Evolutionary conservation across 1,140 invertebrate genomes (phyloP).

Genomic region (Sitodiplosis mosellana): DNA sequence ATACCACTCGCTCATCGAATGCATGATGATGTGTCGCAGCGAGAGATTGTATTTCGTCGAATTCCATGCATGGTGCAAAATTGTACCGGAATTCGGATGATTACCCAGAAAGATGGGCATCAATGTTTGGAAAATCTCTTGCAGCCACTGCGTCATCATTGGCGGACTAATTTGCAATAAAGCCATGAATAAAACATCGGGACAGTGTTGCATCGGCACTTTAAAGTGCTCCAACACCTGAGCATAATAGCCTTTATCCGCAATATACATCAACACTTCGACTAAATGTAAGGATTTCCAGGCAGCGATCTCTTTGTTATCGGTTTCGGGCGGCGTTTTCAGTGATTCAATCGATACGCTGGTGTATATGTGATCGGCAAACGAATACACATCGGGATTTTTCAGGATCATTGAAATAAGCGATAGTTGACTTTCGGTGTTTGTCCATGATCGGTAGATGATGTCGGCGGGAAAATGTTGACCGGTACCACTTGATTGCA

Average conservation of each 20-base stretch:
- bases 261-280: slow-evolving; percentile 68
- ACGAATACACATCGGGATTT: slow-evolving; percentile 84
- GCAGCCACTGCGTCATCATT: slow-evolving; percentile 47
- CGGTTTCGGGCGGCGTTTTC: slow-evolving; percentile 79
- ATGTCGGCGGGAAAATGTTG: slow-evolving; percentile 74
- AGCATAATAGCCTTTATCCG: slow-evolving; percentile 64
- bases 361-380: slow-evolving; percentile 77
- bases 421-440: slow-evolving; percentile 82
- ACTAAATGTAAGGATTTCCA: slow-evolving; percentile 87
- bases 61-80: slow-evolving; percentile 90
- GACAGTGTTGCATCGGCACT: slow-evolving; percentile 79
- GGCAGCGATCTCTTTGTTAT: slow-evolving; percentile 78
- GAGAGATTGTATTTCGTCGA: slow-evolving; percentile 33
- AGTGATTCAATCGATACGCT: slow-evolving; percentile 71
- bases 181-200: slow-evolving; percentile 77
- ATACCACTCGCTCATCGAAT: slow-evolving; percentile 96
- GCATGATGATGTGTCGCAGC: slow-evolving; percentile 76
- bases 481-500: slow-evolving; percentile 52
- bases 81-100: slow-evolving; percentile 84
- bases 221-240: slow-evolving; percentile 83
- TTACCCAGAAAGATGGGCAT: slow-evolving; percentile 85
- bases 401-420: slow-evolving; percentile 71
- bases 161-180: slow-evolving; percentile 68
- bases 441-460: slow-evolving; percentile 80
- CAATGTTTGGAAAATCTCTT: slow-evolving; percentile 67